phyloP scores from a whole-genome alignment of 2,888 invertebrate genomes.

The Carpatolechia fugitivella region DNA sequence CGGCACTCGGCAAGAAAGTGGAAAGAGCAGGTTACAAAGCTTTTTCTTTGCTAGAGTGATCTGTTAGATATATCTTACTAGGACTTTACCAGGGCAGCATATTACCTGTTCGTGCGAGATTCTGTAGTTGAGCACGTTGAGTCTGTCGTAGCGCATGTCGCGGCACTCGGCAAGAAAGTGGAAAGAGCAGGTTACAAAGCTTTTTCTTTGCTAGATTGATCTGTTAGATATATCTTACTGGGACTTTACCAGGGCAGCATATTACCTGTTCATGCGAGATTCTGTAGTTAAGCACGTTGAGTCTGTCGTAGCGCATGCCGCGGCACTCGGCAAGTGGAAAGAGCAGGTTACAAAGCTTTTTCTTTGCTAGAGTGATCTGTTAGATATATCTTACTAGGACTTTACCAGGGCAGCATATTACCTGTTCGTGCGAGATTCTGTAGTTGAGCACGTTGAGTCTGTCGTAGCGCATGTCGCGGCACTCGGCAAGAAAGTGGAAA shows the following conservation, averaged over 20 bases:
- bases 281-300: slow-evolving; percentile 92
- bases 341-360: too few relatives aligned
- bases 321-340: slow-evolving; percentile 98
- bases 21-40: slow-evolving; percentile 99
- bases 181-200: too few relatives aligned
- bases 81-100: too few relatives aligned
- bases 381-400: too few relatives aligned
- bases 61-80: too few relatives aligned
- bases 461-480: slow-evolving; percentile 97
- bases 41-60: too few relatives aligned
- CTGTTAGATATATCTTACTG: too few relatives aligned
- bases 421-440: slow-evolving; percentile 89
- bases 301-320: slow-evolving; percentile 89
- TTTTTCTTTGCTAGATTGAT: too few relatives aligned
- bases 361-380: too few relatives aligned
- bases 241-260: slow-evolving; percentile 71
- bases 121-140: slow-evolving; percentile 92
- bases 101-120: slow-evolving; percentile 86
- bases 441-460: slow-evolving; percentile 93
- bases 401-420: slow-evolving; percentile 24
- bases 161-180: slow-evolving; percentile 99
- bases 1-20: slow-evolving; percentile 99
- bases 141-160: slow-evolving; percentile 96
- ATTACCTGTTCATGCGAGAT: slow-evolving; percentile 86
- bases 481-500: slow-evolving; percentile 99